A percentile compares a stretch with the other conserved stretches of the same genome.
phyloP scores from a whole-genome alignment of 2,113 vertebrate genomes.

The Corydoras sp. region DNA sequence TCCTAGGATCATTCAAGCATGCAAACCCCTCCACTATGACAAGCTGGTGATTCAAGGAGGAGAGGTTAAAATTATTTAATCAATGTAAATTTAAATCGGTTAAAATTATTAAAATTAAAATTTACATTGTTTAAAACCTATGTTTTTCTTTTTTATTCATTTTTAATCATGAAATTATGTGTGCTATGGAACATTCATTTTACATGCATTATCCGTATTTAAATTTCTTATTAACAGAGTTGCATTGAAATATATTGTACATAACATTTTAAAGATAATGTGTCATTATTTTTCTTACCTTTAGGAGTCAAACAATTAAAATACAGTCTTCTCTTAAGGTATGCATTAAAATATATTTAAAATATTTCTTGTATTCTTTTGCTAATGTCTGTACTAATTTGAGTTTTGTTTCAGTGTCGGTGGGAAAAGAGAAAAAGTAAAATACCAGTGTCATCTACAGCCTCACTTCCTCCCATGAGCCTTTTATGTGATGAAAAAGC shows the following conservation, averaged over 20 bases:
- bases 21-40: too few relatives aligned
- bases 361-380: background rate
- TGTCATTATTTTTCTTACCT: background rate
- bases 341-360: background rate
- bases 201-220: background rate
- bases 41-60: too few relatives aligned
- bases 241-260: background rate
- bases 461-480: conserved; percentile 61
- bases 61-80: too few relatives aligned
- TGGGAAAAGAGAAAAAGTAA: conserved; percentile 51
- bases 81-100: too few relatives aligned
- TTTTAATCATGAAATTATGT: background rate
- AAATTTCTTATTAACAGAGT: background rate
- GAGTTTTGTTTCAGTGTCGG: conserved; percentile 37
- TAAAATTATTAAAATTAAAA: background rate
- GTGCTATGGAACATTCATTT: background rate
- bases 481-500: conserved; percentile 46
- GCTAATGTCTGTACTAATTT: background rate
- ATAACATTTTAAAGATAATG: background rate
- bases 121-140: background rate
- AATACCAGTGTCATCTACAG: conserved; percentile 42
- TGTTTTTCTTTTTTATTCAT: too few relatives aligned
- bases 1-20: too few relatives aligned
- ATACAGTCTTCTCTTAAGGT: background rate
- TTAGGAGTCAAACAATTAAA: conserved; percentile 60